Evolutionary conservation across 2,888 invertebrate species (phyloP).

Genomic region (Loripinus fragilis): DNA sequence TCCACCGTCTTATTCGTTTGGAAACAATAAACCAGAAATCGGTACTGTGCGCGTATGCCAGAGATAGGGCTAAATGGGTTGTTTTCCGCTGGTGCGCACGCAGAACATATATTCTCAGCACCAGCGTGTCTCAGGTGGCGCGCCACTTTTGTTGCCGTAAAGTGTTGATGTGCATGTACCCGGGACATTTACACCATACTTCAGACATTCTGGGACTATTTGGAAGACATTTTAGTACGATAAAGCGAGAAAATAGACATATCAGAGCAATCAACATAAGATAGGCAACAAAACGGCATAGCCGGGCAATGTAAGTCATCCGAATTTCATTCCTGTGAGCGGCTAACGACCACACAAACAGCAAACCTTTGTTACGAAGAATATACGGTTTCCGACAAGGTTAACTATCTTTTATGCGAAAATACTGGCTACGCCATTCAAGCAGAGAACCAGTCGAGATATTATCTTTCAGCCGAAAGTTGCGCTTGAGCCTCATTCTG

Average conservation of each 20-base stretch:
- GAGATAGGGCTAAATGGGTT: too few relatives aligned
- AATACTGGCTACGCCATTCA: too few relatives aligned
- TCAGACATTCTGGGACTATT: not conserved
- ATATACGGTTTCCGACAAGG: not conserved
- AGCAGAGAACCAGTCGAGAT: not conserved
- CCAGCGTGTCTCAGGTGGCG: not conserved
- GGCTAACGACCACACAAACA: conserved; percentile 1
- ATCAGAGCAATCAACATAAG: not conserved
- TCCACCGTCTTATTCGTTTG: too few relatives aligned
- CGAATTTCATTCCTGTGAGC: not conserved
- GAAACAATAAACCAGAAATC: too few relatives aligned
- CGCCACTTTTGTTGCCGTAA: not conserved
- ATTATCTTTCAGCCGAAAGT: not conserved
- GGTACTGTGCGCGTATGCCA: too few relatives aligned
- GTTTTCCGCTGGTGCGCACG: too few relatives aligned
- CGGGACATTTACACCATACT: not conserved
- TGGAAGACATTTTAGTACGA: conserved; percentile 4
- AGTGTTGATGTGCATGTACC: not conserved
- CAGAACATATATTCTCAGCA: not conserved
- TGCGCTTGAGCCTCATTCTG: not conserved
- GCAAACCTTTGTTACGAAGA: not conserved
- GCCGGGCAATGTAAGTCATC: conserved; percentile 8
- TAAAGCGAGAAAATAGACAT: conserved; percentile 16
- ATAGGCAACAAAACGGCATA: conserved; percentile 11
- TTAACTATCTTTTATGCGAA: not conserved